phyloP scores from a whole-genome alignment of 2,888 invertebrate genomes.

The Leptopilina myrica region DNA sequence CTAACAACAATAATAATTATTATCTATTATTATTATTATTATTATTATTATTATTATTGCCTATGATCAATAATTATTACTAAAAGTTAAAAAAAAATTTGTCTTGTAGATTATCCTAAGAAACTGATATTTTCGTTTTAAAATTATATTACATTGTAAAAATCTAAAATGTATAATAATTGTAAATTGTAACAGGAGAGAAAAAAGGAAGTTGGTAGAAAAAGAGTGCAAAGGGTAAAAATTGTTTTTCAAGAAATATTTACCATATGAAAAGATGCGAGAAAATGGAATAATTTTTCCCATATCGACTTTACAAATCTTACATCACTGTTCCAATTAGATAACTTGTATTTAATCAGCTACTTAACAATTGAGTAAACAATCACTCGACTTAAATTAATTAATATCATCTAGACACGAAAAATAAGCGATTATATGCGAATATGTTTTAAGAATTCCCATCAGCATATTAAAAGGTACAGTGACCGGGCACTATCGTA shows the following conservation, averaged over 20 bases:
- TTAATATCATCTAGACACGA: not conserved
- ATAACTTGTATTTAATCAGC: conserved; percentile 34
- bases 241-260: not conserved
- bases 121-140: too few relatives aligned
- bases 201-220: not conserved
- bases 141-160: too few relatives aligned
- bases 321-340: conserved; percentile 33
- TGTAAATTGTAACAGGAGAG: not conserved
- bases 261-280: conserved; percentile 12
- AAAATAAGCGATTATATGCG: not conserved
- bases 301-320: conserved; percentile 30
- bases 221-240: not conserved
- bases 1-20: too few relatives aligned
- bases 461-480: conserved; percentile 10
- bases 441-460: not conserved
- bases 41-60: too few relatives aligned
- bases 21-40: too few relatives aligned
- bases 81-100: too few relatives aligned
- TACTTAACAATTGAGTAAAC: conserved; percentile 31
- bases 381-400: not conserved
- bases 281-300: conserved; percentile 14
- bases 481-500: conserved; percentile 8
- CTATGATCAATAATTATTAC: too few relatives aligned
- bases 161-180: too few relatives aligned
- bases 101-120: too few relatives aligned